phyloP scores from a whole-genome alignment of 53 echinoderm and acorn worm genomes.

The Astropecten irregularis region DNA sequence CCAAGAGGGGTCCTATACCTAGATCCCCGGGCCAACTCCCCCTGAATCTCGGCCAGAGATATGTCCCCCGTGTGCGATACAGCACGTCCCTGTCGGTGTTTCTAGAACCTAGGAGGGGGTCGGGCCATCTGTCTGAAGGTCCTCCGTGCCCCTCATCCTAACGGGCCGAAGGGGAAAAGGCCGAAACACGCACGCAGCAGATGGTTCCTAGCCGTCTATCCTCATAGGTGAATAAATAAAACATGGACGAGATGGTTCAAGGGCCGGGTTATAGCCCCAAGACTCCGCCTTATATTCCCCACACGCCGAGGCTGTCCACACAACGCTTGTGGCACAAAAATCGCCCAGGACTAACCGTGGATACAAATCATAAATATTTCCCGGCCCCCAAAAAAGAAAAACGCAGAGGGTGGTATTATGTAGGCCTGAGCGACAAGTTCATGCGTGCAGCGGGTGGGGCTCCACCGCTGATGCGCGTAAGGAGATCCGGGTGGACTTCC shows the following conservation, averaged over 20 bases:
- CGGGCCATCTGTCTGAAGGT: slow-evolving; percentile 38
- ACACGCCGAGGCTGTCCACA: not conserved
- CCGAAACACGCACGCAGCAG: slow-evolving; percentile 5
- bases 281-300: too few relatives aligned
- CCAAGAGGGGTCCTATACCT: slow-evolving; percentile 13
- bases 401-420: slow-evolving; percentile 18
- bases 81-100: slow-evolving; percentile 28
- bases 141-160: not conserved
- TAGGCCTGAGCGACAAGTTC: too few relatives aligned
- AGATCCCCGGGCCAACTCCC: too few relatives aligned
- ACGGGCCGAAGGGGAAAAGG: not conserved
- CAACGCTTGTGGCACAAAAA: not conserved
- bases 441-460: not conserved
- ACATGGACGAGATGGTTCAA: not conserved
- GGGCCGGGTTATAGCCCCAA: not conserved
- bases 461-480: not conserved
- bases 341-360: not conserved
- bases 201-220: not conserved
- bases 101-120: slow-evolving; percentile 33
- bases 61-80: slow-evolving; percentile 40
- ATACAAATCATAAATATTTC: slow-evolving; percentile 25
- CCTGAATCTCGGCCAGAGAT: slow-evolving; percentile 9
- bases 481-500: not conserved
- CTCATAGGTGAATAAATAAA: not conserved
- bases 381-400: too few relatives aligned